phyloP scores from a whole-genome alignment of 2,888 invertebrate species.

The Fabriciana adippe region DNA sequence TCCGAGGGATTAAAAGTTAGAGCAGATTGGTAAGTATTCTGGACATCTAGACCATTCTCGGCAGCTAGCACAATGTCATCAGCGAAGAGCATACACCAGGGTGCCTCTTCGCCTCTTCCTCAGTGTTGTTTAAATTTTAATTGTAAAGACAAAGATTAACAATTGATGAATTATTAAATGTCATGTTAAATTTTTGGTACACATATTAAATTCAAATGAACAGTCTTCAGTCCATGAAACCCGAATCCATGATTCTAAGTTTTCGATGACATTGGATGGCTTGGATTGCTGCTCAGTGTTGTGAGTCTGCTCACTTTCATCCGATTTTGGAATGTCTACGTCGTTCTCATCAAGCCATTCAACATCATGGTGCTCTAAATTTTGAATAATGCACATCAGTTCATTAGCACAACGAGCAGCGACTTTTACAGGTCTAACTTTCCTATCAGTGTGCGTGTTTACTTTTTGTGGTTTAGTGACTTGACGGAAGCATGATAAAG shows the following conservation, averaged over 20 bases:
- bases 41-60: too few species aligned
- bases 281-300: conserved; percentile 59
- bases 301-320: conserved; percentile 43
- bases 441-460: conserved; percentile 38
- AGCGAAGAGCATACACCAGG: too few species aligned
- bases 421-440: conserved; percentile 42
- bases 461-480: conserved; percentile 46
- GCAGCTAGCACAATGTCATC: too few species aligned
- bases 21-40: too few species aligned
- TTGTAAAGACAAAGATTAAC: too few species aligned
- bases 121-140: too few species aligned
- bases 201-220: neutral
- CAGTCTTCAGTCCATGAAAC: conserved; percentile 42
- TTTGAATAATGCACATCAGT: conserved; percentile 44
- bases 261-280: conserved; percentile 57
- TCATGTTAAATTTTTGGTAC: conserved; percentile 26
- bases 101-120: too few species aligned
- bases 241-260: conserved; percentile 43
- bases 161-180: too few species aligned
- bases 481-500: conserved; percentile 46
- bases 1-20: too few species aligned
- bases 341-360: conserved; percentile 46
- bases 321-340: conserved; percentile 43
- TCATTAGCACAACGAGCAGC: conserved; percentile 44
- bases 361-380: conserved; percentile 45